phyloP scores from a whole-genome alignment of 2,113 vertebrate genomes.

The Opisthocomus hoazin region DNA sequence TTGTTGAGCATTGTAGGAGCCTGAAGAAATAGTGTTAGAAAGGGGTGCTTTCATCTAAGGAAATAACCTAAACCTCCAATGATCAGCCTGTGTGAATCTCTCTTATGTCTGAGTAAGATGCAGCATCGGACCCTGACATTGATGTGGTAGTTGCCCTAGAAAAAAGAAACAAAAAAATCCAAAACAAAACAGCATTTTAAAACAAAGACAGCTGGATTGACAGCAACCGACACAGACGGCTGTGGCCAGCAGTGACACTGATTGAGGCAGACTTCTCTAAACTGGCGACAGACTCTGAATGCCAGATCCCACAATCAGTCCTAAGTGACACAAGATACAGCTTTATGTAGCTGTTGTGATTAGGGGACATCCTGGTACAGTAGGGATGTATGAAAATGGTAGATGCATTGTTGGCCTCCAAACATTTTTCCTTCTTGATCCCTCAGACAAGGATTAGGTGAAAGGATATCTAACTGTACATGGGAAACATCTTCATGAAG shows the following conservation, averaged over 20 bases:
- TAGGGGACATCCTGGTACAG: not conserved
- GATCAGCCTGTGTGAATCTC: not conserved
- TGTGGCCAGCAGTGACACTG: constrained; percentile 51
- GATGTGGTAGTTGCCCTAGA: constrained; percentile 19
- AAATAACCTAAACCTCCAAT: constrained; percentile 8
- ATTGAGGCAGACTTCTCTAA: constrained; percentile 45
- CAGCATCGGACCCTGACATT: constrained; percentile 1
- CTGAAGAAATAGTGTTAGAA: not conserved
- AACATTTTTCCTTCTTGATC: not conserved
- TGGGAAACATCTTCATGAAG: not conserved
- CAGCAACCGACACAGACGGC: not conserved
- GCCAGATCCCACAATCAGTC: constrained; percentile 30
- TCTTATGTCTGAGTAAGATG: not conserved
- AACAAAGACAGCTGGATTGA: constrained; percentile 46
- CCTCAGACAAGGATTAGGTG: not conserved
- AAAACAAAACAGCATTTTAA: constrained; percentile 30
- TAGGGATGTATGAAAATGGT: not conserved
- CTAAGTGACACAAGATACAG: constrained; percentile 21
- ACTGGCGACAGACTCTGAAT: constrained; percentile 37
- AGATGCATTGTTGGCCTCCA: not conserved
- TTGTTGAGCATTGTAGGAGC: not conserved
- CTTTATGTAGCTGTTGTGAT: not conserved
- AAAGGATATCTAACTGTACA: not conserved
- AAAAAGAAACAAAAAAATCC: not conserved
- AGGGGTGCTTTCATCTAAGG: constrained; percentile 9